A percentile compares a stretch with the other conserved stretches of the same genome.
Evolutionary conservation across 37 sponge, comb jelly and placozoan species (phyloP).

Genomic region (Petrosia ficiformis): DNA sequence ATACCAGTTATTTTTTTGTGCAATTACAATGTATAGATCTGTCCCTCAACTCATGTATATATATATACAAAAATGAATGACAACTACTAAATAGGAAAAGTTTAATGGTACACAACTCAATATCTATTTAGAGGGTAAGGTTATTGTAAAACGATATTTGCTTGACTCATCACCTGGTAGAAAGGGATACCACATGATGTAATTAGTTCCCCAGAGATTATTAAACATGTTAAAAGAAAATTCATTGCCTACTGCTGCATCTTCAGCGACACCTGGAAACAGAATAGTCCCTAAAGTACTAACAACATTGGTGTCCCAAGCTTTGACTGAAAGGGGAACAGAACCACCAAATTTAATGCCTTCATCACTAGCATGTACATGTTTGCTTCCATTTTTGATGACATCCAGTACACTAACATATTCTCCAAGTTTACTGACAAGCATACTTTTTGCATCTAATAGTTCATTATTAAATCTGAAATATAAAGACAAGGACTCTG

Average conservation of each 20-base stretch:
- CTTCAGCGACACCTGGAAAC: slow-evolving; percentile 42
- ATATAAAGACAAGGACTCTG: slow-evolving; percentile 36
- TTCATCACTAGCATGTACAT: slow-evolving; percentile 47
- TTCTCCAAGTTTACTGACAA: slow-evolving; percentile 34
- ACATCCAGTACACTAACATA: slow-evolving; percentile 41
- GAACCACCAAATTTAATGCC: slow-evolving; percentile 14
- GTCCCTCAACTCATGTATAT: too few relatives aligned
- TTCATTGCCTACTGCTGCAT: slow-evolving; percentile 36
- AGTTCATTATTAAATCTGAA: slow-evolving; percentile 23
- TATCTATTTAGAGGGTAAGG: slow-evolving; percentile 24
- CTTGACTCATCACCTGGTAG: slow-evolving; percentile 21
- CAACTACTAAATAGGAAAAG: too few relatives aligned
- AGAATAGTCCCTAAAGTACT: slow-evolving; percentile 40
- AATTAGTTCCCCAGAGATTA: slow-evolving; percentile 74
- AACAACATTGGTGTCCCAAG: slow-evolving; percentile 30
- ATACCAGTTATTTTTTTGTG: too few relatives aligned
- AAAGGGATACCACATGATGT: slow-evolving; percentile 75
- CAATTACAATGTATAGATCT: too few relatives aligned
- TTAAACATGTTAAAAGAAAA: slow-evolving; percentile 63
- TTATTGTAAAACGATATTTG: slow-evolving; percentile 42
- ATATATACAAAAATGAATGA: too few relatives aligned
- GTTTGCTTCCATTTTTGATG: slow-evolving; percentile 71
- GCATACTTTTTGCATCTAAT: slow-evolving; percentile 8
- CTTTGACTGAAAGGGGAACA: neutral
- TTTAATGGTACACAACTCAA: too few relatives aligned